phyloP scores from a whole-genome alignment of 2,113 vertebrate species.

The Halichoeres trimaculatus region DNA sequence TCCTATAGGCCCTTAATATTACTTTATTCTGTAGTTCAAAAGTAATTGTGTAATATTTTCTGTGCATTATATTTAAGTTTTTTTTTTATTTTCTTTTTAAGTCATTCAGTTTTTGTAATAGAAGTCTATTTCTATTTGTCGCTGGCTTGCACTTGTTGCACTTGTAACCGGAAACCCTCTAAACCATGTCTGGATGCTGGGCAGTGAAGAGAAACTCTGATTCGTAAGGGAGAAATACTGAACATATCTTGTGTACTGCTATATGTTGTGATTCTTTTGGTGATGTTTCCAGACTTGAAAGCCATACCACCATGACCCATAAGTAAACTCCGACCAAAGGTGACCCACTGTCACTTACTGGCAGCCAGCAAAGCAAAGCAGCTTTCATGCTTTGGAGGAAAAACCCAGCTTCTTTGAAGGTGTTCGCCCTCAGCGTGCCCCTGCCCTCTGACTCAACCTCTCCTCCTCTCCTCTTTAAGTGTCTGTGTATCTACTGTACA shows the following conservation, averaged over 20 bases:
- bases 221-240: no score
- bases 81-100: no score
- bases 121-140: no score
- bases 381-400: constrained; percentile 8
- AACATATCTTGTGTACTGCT: neutral
- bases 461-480: neutral
- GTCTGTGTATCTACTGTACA: constrained; percentile 9
- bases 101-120: no score
- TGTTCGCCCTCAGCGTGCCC: constrained; percentile 6
- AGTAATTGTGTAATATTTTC: no score
- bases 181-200: no score
- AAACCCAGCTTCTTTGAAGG: constrained; percentile 42
- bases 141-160: no score
- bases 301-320: neutral
- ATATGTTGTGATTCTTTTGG: neutral
- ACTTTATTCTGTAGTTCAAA: no score
- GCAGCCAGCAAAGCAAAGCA: constrained; percentile 23
- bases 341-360: constrained; percentile 8
- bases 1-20: no score
- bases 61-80: no score
- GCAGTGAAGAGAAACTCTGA: no score
- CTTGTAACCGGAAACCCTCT: no score
- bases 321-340: constrained; percentile 14
- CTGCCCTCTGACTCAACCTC: constrained; percentile 20
- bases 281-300: neutral